Percentiles rank a stretch among this genome's conserved stretches.
Evolutionary conservation across 2,888 invertebrate species (phyloP).

Genomic region (Dichetophora obliterata): DNA sequence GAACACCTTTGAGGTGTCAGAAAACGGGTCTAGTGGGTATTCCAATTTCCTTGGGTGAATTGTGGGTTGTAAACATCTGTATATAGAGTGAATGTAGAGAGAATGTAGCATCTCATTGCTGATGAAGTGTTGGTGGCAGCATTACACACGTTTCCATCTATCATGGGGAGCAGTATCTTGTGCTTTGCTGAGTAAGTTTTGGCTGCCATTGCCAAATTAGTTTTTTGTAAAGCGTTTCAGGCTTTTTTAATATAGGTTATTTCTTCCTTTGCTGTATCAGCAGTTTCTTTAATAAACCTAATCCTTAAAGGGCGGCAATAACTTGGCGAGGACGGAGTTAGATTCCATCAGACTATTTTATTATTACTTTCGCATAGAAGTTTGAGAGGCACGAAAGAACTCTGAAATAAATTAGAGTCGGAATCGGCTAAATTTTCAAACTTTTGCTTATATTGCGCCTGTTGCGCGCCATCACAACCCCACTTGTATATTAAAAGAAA

Average conservation of each 20-base stretch:
- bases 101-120: conserved; percentile 38
- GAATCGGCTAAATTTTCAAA: neutral
- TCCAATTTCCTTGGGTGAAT: too few species aligned
- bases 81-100: too few species aligned
- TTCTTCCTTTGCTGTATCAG: neutral
- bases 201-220: neutral
- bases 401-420: neutral
- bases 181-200: neutral
- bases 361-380: neutral
- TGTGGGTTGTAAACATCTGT: too few species aligned
- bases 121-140: conserved; percentile 38
- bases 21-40: too few species aligned
- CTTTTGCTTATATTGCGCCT: neutral
- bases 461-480: conserved; percentile 5
- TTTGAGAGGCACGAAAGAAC: neutral
- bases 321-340: neutral
- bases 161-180: conserved; percentile 23
- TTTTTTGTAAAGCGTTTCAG: neutral
- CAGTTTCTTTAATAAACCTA: neutral
- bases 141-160: conserved; percentile 40
- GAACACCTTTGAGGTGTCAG: too few species aligned
- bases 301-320: conserved; percentile 24
- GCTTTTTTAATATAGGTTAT: neutral
- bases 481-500: conserved; percentile 5
- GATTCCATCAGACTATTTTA: neutral